Evolutionary conservation across 1,140 invertebrate genomes (phyloP).

Genomic region (Drosophila grimshawi): DNA sequence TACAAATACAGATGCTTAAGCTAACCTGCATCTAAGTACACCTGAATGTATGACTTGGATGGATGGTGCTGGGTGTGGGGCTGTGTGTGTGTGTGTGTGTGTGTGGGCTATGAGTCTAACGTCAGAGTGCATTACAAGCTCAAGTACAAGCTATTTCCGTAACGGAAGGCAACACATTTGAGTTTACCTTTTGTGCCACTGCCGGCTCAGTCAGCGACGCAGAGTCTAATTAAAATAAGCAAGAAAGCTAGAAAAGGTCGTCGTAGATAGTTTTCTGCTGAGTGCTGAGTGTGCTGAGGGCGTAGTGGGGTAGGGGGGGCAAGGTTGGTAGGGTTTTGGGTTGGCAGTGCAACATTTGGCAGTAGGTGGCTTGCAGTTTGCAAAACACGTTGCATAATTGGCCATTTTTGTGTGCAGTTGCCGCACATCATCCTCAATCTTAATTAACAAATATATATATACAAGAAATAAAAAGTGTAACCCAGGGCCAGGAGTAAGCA

Average conservation of each 20-base stretch:
- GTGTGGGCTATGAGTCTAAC: conserved; percentile 14
- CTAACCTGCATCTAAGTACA: conserved; percentile 67
- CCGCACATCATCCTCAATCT: conserved; percentile 80
- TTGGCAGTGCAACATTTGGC: conserved; percentile 17
- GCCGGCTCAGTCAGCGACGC: conserved; percentile 20
- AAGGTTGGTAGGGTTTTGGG: conserved; percentile 37
- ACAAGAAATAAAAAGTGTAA: conserved; percentile 68
- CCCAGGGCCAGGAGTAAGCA: conserved; percentile 1
- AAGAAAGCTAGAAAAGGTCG: conserved; percentile 42
- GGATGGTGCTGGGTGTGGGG: not conserved
- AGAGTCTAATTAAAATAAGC: conserved; percentile 59
- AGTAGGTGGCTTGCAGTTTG: conserved; percentile 49
- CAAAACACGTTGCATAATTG: conserved; percentile 76
- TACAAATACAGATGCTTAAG: conserved; percentile 65
- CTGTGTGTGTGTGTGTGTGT: conserved; percentile 5
- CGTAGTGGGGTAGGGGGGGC: not conserved
- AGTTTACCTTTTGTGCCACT: conserved; percentile 50
- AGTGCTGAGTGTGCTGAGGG: not conserved
- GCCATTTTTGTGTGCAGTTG: conserved; percentile 81
- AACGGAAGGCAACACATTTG: conserved; percentile 67
- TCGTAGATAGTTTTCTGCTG: conserved; percentile 25
- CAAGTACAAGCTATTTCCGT: conserved; percentile 78
- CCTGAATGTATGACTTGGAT: conserved; percentile 10
- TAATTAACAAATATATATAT: conserved; percentile 82
- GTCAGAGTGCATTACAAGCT: conserved; percentile 47